These are phyloP conservation scores for Nephrotoma guestfalica DNA, from an alignment of 2,888 invertebrate species.

Conservation along the genomic window DNA sequence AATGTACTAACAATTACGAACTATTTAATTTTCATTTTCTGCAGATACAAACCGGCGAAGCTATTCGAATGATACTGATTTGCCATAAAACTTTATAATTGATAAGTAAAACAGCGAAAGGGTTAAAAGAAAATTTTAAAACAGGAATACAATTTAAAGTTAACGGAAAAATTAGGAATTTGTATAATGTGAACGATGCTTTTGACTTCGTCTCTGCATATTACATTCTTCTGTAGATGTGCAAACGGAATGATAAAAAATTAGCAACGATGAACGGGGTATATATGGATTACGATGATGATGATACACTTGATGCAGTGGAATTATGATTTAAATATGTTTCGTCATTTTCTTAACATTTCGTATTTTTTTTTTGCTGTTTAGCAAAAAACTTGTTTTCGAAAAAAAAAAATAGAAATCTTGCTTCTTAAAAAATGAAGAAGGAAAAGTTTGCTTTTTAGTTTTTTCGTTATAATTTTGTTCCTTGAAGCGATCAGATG, in stretches of 20 bases:
- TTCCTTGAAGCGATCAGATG: not conserved
- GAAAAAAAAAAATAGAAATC: not conserved
- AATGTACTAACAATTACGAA: not conserved
- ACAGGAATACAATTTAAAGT: not conserved
- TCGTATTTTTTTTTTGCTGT: not conserved
- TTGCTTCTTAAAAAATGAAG: not conserved
- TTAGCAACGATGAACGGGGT: not conserved
- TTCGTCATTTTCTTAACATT: not conserved
- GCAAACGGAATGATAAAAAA: not conserved
- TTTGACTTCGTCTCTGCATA: not conserved
- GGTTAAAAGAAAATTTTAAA: not conserved
- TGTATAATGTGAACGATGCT: not conserved
- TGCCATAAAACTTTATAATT: not conserved
- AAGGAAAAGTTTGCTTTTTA: not conserved
- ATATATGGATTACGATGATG: not conserved
- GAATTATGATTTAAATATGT: not conserved
- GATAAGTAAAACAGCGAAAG: not conserved
- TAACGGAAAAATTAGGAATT: not conserved
- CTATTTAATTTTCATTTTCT: not conserved
- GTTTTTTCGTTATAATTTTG: not conserved
- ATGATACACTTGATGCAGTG: not conserved
- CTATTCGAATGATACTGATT: not conserved
- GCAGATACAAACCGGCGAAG: not conserved
- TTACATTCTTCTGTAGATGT: not conserved
- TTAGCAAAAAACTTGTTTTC: not conserved